These are phyloP conservation scores for Elysia crispata DNA, from an alignment of 2,888 invertebrate genomes.

Conservation along the genomic window DNA sequence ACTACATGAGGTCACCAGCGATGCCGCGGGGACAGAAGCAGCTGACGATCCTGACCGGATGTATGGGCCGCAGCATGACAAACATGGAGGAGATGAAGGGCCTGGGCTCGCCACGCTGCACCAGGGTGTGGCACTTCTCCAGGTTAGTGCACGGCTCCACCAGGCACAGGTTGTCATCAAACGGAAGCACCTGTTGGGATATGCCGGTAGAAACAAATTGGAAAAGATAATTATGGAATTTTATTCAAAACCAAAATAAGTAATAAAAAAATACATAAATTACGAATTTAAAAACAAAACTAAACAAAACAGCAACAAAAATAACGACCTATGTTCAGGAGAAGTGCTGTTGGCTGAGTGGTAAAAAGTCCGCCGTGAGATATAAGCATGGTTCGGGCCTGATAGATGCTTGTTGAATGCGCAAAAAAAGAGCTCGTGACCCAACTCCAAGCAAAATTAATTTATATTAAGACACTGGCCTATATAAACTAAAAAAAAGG, in stretches of 20 bases:
- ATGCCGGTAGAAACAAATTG: too few relatives aligned
- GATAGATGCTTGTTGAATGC: too few relatives aligned
- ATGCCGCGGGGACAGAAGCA: conserved; percentile 95
- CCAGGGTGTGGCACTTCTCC: conserved; percentile 92
- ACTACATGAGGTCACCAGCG: too few relatives aligned
- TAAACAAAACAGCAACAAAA: neutral
- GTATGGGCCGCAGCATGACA: conserved; percentile 94
- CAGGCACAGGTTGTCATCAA: conserved; percentile 97
- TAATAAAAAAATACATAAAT: neutral
- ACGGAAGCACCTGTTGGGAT: conserved; percentile 88
- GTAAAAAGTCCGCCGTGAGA: too few relatives aligned
- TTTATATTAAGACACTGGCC: too few relatives aligned
- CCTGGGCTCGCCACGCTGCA: conserved; percentile 93
- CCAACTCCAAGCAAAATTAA: too few relatives aligned
- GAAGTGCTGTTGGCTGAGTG: too few relatives aligned
- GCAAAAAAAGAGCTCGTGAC: too few relatives aligned
- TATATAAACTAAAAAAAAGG: too few relatives aligned
- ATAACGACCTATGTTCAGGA: too few relatives aligned
- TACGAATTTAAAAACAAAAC: neutral
- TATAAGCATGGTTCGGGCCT: too few relatives aligned
- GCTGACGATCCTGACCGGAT: conserved; percentile 94
- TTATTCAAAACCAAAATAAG: neutral
- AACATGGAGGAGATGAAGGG: conserved; percentile 92
- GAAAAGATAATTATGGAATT: too few relatives aligned
- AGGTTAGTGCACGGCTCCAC: conserved; percentile 96